These are phyloP conservation scores for Scarus forsteni DNA, from an alignment of 2,797 vertebrate species.

Conservation along the genomic window DNA sequence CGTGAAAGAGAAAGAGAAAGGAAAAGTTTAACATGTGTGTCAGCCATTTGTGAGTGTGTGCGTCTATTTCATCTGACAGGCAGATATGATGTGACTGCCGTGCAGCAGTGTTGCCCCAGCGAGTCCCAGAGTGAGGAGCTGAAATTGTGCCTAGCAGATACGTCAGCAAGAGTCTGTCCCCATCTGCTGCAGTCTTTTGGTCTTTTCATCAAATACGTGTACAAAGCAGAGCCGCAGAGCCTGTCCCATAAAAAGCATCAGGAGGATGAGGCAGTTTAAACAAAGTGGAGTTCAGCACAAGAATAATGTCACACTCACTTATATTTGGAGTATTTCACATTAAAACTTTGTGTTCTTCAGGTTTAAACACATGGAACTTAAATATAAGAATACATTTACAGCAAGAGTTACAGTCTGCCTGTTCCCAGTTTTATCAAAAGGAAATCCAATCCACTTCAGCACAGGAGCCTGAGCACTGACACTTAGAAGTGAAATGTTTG, in stretches of 20 bases:
- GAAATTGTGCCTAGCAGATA: constrained; percentile 48
- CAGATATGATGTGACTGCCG: constrained; percentile 45
- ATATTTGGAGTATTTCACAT: too few species aligned
- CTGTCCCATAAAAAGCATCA: constrained; percentile 15
- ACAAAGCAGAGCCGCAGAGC: constrained; percentile 14
- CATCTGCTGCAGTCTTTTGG: constrained; percentile 55
- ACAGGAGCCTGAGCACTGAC: too few species aligned
- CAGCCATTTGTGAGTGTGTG: constrained; percentile 6
- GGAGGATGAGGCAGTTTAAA: not conserved
- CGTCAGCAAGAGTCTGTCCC: constrained; percentile 38
- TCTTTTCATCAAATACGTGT: constrained; percentile 46
- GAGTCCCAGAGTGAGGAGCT: constrained; percentile 43
- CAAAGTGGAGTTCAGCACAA: not conserved
- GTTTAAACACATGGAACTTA: too few species aligned
- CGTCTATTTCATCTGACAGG: constrained; percentile 40
- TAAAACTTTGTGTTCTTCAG: too few species aligned
- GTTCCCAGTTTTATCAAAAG: too few species aligned
- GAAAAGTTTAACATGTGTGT: constrained; percentile 1
- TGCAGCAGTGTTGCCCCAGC: constrained; percentile 37
- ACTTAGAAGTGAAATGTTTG: too few species aligned
- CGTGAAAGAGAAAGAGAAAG: constrained; percentile 6
- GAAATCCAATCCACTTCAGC: too few species aligned
- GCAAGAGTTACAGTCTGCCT: too few species aligned
- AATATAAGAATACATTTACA: too few species aligned
- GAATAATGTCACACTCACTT: not conserved